Evolutionary conservation across 2,113 vertebrate genomes (phyloP), one percentile per base, ranked within the genome.

Genomic region (Chinchilla lanigera): DNA sequence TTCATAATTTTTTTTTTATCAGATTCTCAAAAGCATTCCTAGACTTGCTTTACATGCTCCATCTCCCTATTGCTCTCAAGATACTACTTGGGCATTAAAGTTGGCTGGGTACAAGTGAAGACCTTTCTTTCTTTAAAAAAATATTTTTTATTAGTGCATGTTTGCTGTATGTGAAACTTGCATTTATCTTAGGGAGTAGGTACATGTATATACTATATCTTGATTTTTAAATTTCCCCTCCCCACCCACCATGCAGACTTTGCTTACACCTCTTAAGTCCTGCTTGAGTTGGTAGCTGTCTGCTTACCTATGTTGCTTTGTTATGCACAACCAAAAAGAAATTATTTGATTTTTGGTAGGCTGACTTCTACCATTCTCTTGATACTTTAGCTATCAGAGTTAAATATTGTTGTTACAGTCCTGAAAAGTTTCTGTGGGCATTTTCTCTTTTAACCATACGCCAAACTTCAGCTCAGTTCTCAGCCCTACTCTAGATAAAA

Each of bases 1-100:
- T 63, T 86, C 56, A 89, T 78, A 30, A 56, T n/a, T n/a, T n/a
- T 50, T 50, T 84, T 97, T 93, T 95, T 81, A 89, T 86, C 67
- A 28, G 41, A 83, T 77, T 97, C 60, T 96, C 60, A 80, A 86
- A 97, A 47, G 17, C 28, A 52, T 73, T 86, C 24, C 96, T 22
- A 83, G 0, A 6, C 14, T 86, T 10, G 6, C 50, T 93, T 88
- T 60, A 56, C 20, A 1, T 11, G 7, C 14, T 0, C 4, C 38
- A 20, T 54, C 38, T 54, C 58, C 56, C 2, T n/a, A 20, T 85
- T 10, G 12, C 35, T 47, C 24, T 89, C 30, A 58, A 65, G 38
- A 11, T 75, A n/a, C 2, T 24, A 2, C 20, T 61, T 88, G 58
- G 60, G 54, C 17, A 7, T 60, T 35, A 60, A 35, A 9, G 6